Evolutionary conservation across 2,888 invertebrate genomes (phyloP).

Genomic region (Eupelmus urozonus): DNA sequence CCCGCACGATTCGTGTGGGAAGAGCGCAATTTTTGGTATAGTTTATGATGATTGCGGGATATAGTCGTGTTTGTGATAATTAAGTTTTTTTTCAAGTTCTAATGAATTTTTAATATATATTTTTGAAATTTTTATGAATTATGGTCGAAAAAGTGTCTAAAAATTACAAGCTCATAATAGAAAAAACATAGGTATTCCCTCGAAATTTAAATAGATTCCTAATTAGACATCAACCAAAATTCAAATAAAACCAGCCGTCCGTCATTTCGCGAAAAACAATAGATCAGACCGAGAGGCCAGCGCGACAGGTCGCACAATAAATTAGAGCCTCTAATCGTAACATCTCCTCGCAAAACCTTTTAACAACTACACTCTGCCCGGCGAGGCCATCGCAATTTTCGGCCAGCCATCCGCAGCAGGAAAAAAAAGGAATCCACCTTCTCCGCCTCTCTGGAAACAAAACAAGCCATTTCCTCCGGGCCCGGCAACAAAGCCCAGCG

Average conservation of each 20-base stretch:
- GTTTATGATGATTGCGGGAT: neutral
- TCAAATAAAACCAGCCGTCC: neutral
- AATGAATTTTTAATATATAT: neutral
- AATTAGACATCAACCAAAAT: neutral
- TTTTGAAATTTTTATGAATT: neutral
- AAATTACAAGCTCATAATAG: neutral
- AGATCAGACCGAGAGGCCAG: neutral
- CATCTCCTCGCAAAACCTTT: neutral
- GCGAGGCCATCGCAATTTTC: constrained; percentile 30
- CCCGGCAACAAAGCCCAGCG: neutral
- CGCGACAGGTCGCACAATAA: constrained; percentile 12
- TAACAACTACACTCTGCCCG: neutral
- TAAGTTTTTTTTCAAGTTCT: neutral
- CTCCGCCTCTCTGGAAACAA: no score
- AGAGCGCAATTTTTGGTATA: neutral
- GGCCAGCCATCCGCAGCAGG: neutral
- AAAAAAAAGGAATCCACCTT: constrained; percentile 6
- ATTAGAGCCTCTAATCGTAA: constrained; percentile 3
- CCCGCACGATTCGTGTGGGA: neutral
- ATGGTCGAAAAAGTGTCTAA: no score
- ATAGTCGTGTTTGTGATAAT: neutral
- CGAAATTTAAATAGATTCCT: no score
- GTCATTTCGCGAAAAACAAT: neutral
- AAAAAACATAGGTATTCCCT: no score
- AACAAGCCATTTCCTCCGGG: constrained; percentile 30